These are phyloP conservation scores for Heliconius ethilla DNA, from an alignment of 2,888 invertebrate species.

Conservation along the genomic window DNA sequence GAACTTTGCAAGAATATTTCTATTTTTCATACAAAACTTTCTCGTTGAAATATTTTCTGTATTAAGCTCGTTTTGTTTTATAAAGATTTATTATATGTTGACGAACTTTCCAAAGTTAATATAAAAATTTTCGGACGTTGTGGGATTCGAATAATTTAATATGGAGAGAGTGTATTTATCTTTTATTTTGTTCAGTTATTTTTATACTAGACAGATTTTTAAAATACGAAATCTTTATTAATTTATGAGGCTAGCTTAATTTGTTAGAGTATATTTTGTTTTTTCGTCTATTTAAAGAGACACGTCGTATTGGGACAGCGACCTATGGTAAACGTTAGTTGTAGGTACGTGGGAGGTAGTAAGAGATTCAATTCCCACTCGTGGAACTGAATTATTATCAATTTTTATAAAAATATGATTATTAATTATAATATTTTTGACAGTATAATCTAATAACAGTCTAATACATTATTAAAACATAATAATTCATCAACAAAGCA, in stretches of 20 bases:
- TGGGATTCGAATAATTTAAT: constrained; percentile 22
- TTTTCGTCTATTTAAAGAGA: neutral
- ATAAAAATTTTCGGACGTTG: constrained; percentile 5
- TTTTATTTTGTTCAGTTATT: neutral
- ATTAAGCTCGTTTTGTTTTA: constrained; percentile 25
- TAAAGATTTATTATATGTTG: constrained; percentile 27
- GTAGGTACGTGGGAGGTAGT: too few relatives aligned
- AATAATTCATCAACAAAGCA: neutral
- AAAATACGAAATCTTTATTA: neutral
- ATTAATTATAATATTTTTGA: too few relatives aligned
- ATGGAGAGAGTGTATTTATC: neutral
- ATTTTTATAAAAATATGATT: too few relatives aligned
- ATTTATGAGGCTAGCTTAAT: neutral
- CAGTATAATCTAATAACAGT: neutral
- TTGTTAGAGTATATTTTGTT: neutral
- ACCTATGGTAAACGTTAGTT: too few relatives aligned
- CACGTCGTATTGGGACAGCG: too few relatives aligned
- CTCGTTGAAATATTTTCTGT: constrained; percentile 10
- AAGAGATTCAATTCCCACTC: too few relatives aligned
- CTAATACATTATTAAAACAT: neutral
- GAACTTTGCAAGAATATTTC: too few relatives aligned
- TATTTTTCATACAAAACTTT: constrained; percentile 24
- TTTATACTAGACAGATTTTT: neutral
- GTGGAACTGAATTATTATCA: too few relatives aligned
- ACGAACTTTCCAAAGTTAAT: constrained; percentile 22